Conservation (phyloP, 2,888 invertebrate genomes). For the Spialia ferax region DNA sequence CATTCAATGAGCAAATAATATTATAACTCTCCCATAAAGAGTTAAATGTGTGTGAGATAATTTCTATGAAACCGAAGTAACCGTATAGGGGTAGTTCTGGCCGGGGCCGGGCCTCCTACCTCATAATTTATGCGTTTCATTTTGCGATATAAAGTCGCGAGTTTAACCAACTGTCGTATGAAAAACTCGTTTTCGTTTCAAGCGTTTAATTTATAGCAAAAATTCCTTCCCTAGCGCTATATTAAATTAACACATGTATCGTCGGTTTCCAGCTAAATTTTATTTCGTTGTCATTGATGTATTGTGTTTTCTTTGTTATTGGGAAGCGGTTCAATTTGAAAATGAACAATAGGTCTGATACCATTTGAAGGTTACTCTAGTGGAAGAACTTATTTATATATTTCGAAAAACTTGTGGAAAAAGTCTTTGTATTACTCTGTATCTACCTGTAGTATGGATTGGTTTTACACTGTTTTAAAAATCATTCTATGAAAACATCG, state of each 20-base stretch:
- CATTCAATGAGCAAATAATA: too few species aligned
- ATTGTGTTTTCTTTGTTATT: conserved; percentile 23
- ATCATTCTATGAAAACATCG: too few species aligned
- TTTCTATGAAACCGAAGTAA: conserved; percentile 6
- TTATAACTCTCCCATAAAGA: too few species aligned
- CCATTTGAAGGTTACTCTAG: too few species aligned
- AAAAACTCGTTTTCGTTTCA: conserved; percentile 76
- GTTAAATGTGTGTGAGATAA: background rate
- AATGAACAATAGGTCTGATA: background rate
- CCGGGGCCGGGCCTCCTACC: conserved; percentile 4
- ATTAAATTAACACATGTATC: conserved; percentile 47
- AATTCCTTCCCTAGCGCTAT: conserved; percentile 66
- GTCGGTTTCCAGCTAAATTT: conserved; percentile 29
- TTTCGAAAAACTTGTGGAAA: too few species aligned
- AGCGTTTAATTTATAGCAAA: conserved; percentile 77
- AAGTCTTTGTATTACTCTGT: too few species aligned
- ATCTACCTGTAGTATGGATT: too few species aligned
- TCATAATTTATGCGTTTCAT: conserved; percentile 83
- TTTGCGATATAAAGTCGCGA: conserved; percentile 75
- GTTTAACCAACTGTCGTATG: conserved; percentile 73
- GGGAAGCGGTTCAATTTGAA: background rate
- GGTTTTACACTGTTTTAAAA: too few species aligned
- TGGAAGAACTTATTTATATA: too few species aligned
- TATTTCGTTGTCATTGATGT: conserved; percentile 33
- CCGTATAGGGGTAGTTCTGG: conserved; percentile 22